Percentiles rank a stretch among this genome's conserved stretches.
Evolutionary conservation across 2,888 invertebrate species (phyloP).

Genomic region (Amitus sp.): DNA sequence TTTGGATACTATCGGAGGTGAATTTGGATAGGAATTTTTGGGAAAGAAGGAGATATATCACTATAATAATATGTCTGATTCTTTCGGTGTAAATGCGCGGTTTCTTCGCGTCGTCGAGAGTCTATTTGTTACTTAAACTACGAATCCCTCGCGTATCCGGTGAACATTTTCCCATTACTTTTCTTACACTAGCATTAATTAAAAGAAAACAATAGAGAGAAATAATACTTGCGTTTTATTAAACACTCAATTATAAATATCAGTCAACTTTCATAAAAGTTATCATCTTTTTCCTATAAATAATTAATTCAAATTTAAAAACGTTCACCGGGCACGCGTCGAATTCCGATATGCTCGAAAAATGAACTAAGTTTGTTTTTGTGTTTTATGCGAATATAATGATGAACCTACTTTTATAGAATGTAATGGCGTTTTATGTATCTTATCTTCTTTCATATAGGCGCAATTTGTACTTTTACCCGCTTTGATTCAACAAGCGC

Average conservation of each 20-base stretch:
- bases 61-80: too few relatives aligned
- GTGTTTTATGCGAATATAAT: not conserved
- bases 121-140: not conserved
- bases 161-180: not conserved
- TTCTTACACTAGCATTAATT: too few relatives aligned
- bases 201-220: too few relatives aligned
- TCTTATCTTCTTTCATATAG: slow-evolving; percentile 39
- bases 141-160: not conserved
- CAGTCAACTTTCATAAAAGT: not conserved
- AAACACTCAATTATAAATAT: not conserved
- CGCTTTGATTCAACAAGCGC: slow-evolving; percentile 18
- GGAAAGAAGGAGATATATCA: too few relatives aligned
- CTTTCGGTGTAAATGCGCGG: too few relatives aligned
- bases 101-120: not conserved
- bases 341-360: not conserved
- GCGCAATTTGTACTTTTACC: slow-evolving; percentile 39
- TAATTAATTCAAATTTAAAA: not conserved
- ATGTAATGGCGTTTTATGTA: slow-evolving; percentile 47
- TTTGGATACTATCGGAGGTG: too few relatives aligned
- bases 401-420: slow-evolving; percentile 33
- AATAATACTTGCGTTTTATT: slow-evolving; percentile 6
- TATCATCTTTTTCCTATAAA: not conserved
- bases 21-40: too few relatives aligned
- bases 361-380: too few relatives aligned
- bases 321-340: not conserved